Conservation (phyloP, 2,113 vertebrate species). For the Ptilonorhynchus violaceus region DNA sequence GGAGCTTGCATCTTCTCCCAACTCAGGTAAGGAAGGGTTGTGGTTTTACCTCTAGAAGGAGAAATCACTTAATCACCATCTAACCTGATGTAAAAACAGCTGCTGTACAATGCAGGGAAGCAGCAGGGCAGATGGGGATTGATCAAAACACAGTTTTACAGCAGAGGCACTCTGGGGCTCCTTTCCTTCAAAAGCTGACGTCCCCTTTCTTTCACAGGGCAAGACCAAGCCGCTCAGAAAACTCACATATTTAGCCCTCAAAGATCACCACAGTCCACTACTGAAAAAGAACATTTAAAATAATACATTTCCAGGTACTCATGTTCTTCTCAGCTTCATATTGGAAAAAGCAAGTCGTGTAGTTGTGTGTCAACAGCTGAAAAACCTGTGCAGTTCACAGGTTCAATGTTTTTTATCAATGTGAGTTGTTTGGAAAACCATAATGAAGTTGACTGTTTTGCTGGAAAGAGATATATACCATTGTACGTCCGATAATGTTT, state of each 20-base stretch:
- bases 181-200: neutral
- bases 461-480: neutral
- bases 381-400: neutral
- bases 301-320: neutral
- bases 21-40: neutral
- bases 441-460: neutral
- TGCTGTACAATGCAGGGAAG: neutral
- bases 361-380: neutral
- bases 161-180: neutral
- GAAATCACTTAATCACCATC: neutral
- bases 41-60: neutral
- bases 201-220: neutral
- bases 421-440: neutral
- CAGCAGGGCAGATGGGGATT: neutral
- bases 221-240: neutral
- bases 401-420: neutral
- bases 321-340: neutral
- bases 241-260: neutral
- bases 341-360: neutral
- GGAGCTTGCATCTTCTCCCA: neutral
- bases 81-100: neutral
- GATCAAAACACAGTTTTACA: neutral
- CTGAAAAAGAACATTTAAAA: neutral
- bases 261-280: neutral
- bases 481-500: neutral